Conservation (phyloP, 2,113 vertebrate genomes). For the Colius striatus region DNA sequence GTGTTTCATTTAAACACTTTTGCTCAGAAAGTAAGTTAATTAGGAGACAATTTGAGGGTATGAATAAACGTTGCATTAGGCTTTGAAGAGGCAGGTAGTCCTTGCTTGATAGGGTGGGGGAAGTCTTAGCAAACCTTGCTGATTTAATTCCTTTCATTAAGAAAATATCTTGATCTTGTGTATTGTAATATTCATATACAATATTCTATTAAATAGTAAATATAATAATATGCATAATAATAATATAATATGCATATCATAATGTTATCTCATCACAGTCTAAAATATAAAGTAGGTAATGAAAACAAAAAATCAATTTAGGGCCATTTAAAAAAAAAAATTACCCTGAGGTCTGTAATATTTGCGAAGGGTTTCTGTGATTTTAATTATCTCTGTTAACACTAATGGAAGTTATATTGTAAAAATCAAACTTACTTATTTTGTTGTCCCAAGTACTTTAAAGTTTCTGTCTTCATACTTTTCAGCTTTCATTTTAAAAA, state of each 20-base stretch:
- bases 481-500: neutral
- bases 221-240: neutral
- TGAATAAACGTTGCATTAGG: constrained; percentile 7
- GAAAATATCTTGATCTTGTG: neutral
- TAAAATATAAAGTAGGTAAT: neutral
- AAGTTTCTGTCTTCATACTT: neutral
- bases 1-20: neutral
- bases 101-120: neutral
- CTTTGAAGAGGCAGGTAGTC: neutral
- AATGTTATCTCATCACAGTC: neutral
- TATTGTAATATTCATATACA: neutral
- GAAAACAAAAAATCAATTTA: neutral
- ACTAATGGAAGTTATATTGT: neutral
- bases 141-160: neutral
- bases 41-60: neutral
- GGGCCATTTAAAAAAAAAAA: neutral
- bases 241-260: neutral
- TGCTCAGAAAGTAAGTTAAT: neutral
- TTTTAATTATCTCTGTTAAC: neutral
- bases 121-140: neutral
- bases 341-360: neutral
- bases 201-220: neutral
- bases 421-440: neutral
- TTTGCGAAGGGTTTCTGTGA: neutral
- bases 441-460: neutral